Percentiles rank a stretch among this genome's conserved stretches.
Evolutionary conservation across 2,888 invertebrate species (phyloP).

Genomic region (Plagodis pulveraria): DNA sequence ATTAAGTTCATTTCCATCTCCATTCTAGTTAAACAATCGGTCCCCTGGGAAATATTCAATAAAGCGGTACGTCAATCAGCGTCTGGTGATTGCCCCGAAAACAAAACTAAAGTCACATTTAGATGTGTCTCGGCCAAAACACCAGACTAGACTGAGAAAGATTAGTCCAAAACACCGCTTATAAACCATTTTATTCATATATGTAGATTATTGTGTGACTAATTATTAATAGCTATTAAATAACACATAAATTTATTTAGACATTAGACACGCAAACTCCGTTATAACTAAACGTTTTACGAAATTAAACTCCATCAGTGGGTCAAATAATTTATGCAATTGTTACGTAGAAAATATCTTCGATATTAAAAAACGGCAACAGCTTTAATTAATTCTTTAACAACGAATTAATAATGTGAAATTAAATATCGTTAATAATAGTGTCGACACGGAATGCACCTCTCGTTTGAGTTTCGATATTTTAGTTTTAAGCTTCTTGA

Average conservation of each 20-base stretch:
- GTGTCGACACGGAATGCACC: conserved; percentile 18
- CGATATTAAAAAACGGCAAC: conserved; percentile 15
- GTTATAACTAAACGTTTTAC: conserved; percentile 21
- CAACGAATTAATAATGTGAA: conserved; percentile 23
- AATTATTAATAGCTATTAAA: conserved; percentile 16
- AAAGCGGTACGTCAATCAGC: too few relatives aligned
- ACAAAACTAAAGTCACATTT: too few relatives aligned
- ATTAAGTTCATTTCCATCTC: too few relatives aligned
- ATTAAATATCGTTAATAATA: conserved; percentile 19
- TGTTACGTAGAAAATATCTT: conserved; percentile 26
- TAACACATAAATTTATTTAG: conserved; percentile 23
- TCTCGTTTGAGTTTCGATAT: background rate
- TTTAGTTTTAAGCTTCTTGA: background rate
- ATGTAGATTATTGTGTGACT: background rate
- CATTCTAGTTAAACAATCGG: too few relatives aligned
- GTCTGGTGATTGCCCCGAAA: too few relatives aligned
- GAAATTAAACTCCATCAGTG: conserved; percentile 20
- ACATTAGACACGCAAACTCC: conserved; percentile 17
- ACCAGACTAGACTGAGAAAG: background rate
- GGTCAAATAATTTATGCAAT: conserved; percentile 34
- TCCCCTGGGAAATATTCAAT: too few relatives aligned
- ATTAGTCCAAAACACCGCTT: background rate
- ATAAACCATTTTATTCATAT: conserved; percentile 8
- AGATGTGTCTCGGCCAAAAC: too few relatives aligned
- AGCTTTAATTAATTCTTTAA: conserved; percentile 28